These are phyloP conservation scores for Pyrrhia umbra DNA, from an alignment of 2,888 invertebrate genomes.

Conservation along the genomic window DNA sequence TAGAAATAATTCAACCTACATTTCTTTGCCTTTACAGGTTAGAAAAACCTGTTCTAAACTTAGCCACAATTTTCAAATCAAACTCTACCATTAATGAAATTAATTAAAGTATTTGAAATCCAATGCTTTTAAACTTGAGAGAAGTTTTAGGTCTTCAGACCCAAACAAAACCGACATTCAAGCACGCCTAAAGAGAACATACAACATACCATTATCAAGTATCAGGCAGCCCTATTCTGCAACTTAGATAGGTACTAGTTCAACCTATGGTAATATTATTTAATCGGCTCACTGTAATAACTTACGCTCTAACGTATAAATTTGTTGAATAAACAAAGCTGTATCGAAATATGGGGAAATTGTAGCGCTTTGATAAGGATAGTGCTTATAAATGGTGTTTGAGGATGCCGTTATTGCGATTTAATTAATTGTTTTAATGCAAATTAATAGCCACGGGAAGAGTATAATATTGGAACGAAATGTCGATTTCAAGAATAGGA, in stretches of 20 bases:
- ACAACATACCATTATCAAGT: not conserved
- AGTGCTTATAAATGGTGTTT: constrained; percentile 31
- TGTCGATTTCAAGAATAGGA: not conserved
- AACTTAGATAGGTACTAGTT: constrained; percentile 30
- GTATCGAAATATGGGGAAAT: constrained; percentile 50
- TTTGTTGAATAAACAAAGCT: constrained; percentile 59
- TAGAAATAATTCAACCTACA: too few species aligned
- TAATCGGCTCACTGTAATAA: constrained; percentile 63
- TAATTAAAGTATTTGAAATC: too few species aligned
- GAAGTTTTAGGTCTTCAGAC: not conserved
- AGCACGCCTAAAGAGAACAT: not conserved
- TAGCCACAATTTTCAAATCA: too few species aligned
- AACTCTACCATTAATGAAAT: too few species aligned
- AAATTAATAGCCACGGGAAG: constrained; percentile 4
- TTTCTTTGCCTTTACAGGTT: too few species aligned
- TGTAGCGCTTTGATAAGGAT: constrained; percentile 46
- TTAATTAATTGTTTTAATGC: constrained; percentile 3
- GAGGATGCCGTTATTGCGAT: constrained; percentile 2
- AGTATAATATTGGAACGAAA: not conserved
- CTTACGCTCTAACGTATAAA: constrained; percentile 50
- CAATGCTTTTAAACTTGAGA: too few species aligned
- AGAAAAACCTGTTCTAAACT: too few species aligned
- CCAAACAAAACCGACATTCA: not conserved
- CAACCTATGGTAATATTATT: constrained; percentile 58
- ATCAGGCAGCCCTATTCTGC: constrained; percentile 43